Conservation (phyloP, 2,888 invertebrate species). For the Lottia gigantea region DNA sequence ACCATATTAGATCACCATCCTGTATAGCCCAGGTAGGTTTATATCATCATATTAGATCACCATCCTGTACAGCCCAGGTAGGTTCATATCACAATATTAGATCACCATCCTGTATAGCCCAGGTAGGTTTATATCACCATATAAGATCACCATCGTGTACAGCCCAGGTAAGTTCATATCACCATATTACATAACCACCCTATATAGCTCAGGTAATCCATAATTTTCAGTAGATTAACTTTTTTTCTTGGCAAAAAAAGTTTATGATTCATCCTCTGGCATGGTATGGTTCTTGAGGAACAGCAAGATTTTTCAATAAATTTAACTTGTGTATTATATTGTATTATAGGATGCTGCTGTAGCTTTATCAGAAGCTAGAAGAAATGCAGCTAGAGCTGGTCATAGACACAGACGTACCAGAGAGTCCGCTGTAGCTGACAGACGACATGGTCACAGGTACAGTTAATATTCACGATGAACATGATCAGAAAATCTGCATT, state of each 20-base stretch:
- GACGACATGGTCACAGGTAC: conserved; percentile 26
- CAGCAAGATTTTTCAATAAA: no score
- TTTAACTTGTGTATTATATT: no score
- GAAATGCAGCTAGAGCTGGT: conserved; percentile 57
- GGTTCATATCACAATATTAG: conserved; percentile 23
- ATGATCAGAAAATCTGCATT: background rate
- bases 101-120: conserved; percentile 52
- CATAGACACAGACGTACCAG: conserved; percentile 46
- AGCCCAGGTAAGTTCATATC: conserved; percentile 39
- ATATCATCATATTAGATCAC: conserved; percentile 18
- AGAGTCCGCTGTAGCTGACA: conserved; percentile 35
- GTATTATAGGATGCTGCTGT: conserved; percentile 59
- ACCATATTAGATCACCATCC: conserved; percentile 20
- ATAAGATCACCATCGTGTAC: conserved; percentile 29
- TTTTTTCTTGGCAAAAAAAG: no score
- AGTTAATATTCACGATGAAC: background rate
- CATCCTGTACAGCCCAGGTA: conserved; percentile 60
- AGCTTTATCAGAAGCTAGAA: conserved; percentile 60
- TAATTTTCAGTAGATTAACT: background rate
- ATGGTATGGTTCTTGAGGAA: no score
- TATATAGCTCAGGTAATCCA: conserved; percentile 59
- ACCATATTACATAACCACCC: conserved; percentile 20
- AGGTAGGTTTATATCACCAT: conserved; percentile 43
- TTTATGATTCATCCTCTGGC: no score
- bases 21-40: conserved; percentile 60